Base-by-base conservation (phyloP, 2,888 invertebrate species). In the Nymphalis c-album region DNA sequence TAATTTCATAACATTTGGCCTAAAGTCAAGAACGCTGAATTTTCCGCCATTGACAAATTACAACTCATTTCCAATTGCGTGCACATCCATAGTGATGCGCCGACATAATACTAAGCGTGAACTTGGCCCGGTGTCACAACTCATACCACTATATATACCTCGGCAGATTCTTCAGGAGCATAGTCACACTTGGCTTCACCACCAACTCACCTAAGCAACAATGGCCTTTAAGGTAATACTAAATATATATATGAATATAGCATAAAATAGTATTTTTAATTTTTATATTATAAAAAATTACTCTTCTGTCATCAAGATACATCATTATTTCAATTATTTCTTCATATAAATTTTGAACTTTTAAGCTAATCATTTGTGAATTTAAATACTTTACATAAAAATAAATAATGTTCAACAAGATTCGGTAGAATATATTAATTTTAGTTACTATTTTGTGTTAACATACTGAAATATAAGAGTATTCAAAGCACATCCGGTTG, bases 21-120 rank as follows among this genome's bases (percentile, higher is more conserved):
- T 77, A 87, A 87, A 85, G 82, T 90, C 89, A 90, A 90, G 86
- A 84, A 83, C 85, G 78, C 79, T 81, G 79, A 84, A 85, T 88
- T 90, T 87, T 88, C 89, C 88, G 82, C 86, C 87, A 85, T 87
- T 90, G 85, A 87, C 89, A 86, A 88, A 90, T 80, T 86, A 81
- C 81, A 79, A 77, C 89, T 91, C 90, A 91, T 91, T 91, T 87
- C 77, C 83, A 87, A 90, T 91, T 90, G 83, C 90, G 79, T 79
- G 84, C 91, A 90, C 91, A 90, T 89, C 80, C 85, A 77, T 78
- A 84, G 80, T 84, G 85, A 86, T 84, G 87, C 88, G 84, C 82
- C 79, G 74, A 77, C 75, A 86, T 82, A 88, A 90, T 90, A 88
- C 90, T 86, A 89, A 90, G 80, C 81, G 82, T 79, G 85, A 83